phyloP scores from a whole-genome alignment of 1,140 invertebrate species.

The Hyphantria cunea region DNA sequence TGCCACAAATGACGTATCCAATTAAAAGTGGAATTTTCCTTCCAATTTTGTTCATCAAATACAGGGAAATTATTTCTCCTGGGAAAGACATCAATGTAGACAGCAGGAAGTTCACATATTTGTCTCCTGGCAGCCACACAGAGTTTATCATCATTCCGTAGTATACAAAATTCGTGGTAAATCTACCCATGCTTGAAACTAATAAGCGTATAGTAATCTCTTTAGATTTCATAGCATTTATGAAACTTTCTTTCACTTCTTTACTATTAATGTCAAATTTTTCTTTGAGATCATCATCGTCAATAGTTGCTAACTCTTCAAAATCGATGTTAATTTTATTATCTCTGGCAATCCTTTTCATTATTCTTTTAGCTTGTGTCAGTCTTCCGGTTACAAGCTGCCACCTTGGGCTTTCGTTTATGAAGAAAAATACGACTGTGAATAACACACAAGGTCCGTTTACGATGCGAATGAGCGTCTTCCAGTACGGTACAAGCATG shows the following conservation, averaged over 20 bases:
- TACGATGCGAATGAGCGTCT: slow-evolving; percentile 85
- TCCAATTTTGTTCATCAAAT: slow-evolving; percentile 84
- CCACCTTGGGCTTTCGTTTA: slow-evolving; percentile 88
- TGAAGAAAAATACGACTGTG: slow-evolving; percentile 82
- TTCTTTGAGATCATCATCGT: slow-evolving; percentile 46
- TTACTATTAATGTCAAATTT: slow-evolving; percentile 44
- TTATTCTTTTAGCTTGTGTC: slow-evolving; percentile 83
- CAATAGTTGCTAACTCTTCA: slow-evolving; percentile 44
- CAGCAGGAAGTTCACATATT: slow-evolving; percentile 86
- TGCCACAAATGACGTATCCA: slow-evolving; percentile 82
- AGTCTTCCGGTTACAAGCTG: slow-evolving; percentile 86
- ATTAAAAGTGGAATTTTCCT: slow-evolving; percentile 82
- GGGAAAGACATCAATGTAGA: slow-evolving; percentile 86
- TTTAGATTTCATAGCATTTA: slow-evolving; percentile 47
- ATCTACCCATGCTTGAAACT: slow-evolving; percentile 82
- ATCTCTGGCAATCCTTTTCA: slow-evolving; percentile 83
- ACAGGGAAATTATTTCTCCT: slow-evolving; percentile 84
- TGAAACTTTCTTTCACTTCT: slow-evolving; percentile 43
- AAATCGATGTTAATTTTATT: slow-evolving; percentile 79
- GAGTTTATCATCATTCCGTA: slow-evolving; percentile 91
- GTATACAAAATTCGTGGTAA: slow-evolving; percentile 87
- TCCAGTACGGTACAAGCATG: slow-evolving; percentile 87
- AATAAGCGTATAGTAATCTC: slow-evolving; percentile 55
- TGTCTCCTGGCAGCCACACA: slow-evolving; percentile 86
- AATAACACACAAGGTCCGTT: slow-evolving; percentile 86